These are phyloP conservation scores for Hydrozoanthus gracilis DNA, from an alignment of 92 coral and sea anemone species.

Conservation along the genomic window DNA sequence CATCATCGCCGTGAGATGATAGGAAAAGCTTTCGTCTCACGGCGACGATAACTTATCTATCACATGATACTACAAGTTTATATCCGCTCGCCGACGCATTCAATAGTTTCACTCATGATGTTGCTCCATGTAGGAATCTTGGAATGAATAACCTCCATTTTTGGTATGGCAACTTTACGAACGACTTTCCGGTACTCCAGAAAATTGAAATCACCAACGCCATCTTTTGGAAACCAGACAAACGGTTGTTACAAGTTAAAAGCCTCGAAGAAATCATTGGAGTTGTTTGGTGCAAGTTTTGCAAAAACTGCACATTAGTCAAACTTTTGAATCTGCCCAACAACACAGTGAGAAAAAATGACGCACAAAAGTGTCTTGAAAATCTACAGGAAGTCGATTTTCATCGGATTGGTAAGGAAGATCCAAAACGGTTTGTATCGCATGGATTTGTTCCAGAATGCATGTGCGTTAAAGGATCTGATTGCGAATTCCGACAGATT, in stretches of 20 bases:
- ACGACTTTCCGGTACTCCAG: conserved; percentile 63
- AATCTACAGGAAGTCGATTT: conserved; percentile 55
- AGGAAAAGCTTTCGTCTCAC: too few relatives aligned
- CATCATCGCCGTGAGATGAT: neutral
- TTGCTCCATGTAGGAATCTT: conserved; percentile 55
- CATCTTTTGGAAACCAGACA: conserved; percentile 76
- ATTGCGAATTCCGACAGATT: conserved; percentile 77
- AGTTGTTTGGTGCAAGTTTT: conserved; percentile 79
- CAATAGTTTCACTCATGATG: neutral
- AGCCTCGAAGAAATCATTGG: conserved; percentile 73
- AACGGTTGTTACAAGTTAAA: conserved; percentile 55
- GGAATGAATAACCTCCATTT: conserved; percentile 59
- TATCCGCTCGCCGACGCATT: too few relatives aligned
- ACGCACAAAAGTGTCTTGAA: conserved; percentile 63
- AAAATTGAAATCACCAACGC: conserved; percentile 70
- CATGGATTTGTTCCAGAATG: conserved; percentile 73
- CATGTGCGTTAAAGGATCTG: conserved; percentile 76
- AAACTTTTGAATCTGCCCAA: conserved; percentile 57
- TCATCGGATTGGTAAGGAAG: conserved; percentile 63
- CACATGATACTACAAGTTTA: too few relatives aligned
- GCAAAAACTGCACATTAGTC: conserved; percentile 68
- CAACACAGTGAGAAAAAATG: conserved; percentile 45
- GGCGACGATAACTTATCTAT: too few relatives aligned
- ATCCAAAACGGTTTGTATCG: conserved; percentile 63
- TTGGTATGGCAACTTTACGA: conserved; percentile 61